Conservation (phyloP, 2,888 invertebrate species). For the Idaea biselata region DNA sequence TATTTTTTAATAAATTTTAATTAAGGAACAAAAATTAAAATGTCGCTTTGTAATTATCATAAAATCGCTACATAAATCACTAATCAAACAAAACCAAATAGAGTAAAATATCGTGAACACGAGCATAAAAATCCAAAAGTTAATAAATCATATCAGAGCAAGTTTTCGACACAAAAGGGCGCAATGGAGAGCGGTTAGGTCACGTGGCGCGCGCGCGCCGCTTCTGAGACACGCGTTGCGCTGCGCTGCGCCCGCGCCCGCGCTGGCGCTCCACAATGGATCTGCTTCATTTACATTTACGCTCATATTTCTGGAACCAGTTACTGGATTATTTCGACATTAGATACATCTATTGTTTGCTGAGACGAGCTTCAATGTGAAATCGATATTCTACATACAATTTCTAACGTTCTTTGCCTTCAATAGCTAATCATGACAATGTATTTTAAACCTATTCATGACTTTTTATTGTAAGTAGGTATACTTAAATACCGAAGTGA, state of each 20-base stretch:
- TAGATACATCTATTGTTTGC: conserved; percentile 13
- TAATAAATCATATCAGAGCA: conserved; percentile 40
- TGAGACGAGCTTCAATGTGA: neutral
- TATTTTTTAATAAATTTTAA: neutral
- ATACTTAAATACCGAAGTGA: neutral
- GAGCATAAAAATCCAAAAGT: conserved; percentile 30
- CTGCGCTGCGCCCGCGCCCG: conserved; percentile 32
- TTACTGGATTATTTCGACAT: conserved; percentile 10
- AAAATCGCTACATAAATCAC: conserved; percentile 6
- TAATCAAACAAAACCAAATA: conserved; percentile 16
- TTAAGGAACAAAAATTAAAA: neutral
- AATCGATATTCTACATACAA: neutral
- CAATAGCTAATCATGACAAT: neutral
- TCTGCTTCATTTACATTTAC: conserved; percentile 21
- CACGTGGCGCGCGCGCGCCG: conserved; percentile 74
- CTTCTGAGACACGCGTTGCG: conserved; percentile 62
- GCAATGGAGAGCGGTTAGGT: conserved; percentile 62
- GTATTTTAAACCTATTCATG: neutral
- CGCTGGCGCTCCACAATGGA: conserved; percentile 17
- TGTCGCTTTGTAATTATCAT: neutral
- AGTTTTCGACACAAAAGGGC: conserved; percentile 65
- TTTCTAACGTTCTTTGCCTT: neutral
- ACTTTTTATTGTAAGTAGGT: neutral
- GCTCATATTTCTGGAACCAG: conserved; percentile 13
- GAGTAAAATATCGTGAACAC: conserved; percentile 22